Base-by-base conservation (phyloP, 2,113 vertebrate species). In the Nannospalax galili region DNA sequence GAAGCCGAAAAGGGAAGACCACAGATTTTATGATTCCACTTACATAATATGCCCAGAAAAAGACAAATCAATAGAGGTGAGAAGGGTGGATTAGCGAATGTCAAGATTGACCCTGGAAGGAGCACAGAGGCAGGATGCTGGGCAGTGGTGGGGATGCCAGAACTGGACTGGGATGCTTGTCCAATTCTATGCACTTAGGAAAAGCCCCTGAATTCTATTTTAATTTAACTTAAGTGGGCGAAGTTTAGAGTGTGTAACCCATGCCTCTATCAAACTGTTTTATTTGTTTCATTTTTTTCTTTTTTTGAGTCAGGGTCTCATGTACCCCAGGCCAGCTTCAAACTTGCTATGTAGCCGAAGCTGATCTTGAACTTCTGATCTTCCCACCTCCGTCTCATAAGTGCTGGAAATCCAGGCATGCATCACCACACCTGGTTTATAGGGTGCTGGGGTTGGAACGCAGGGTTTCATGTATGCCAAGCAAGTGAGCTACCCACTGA, bases 1-100 rank as follows among this genome's bases (percentile, higher is more conserved):
- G 56, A 73, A 87, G 42, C 48, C 37, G 75, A 80, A 81, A 16
- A 45, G 62, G 69, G 90, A 78, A 60, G 37, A 15, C n/a, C 72
- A 75, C 60, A 32, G 45, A 64, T 32, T 79, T 72, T 90, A 88
- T 64, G 82, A 91, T 73, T 69, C 40, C 65, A 87, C 64, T 87
- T 65, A 84, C 26, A 90, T n/a, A 90, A 74, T 90, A 84, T 64
- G 24, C 70, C 65, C 70, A 87, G 85, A 82, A 78, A 95, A 92
- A 58, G 52, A n/a, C 20, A 10, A 93, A 82, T 42, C 58, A 7
- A 73, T 4, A 93, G 56, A 78, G 58, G 60, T 8, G 64, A 35
- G 84, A 10, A 84, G 52, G 84, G 56, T 12, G 87, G 94, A 84
- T 37, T 35, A 40, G 58, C 26, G 22, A 45, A 3, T 85, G 42